Conservation (phyloP, 1,140 invertebrate species). For the Planococcus citri region DNA sequence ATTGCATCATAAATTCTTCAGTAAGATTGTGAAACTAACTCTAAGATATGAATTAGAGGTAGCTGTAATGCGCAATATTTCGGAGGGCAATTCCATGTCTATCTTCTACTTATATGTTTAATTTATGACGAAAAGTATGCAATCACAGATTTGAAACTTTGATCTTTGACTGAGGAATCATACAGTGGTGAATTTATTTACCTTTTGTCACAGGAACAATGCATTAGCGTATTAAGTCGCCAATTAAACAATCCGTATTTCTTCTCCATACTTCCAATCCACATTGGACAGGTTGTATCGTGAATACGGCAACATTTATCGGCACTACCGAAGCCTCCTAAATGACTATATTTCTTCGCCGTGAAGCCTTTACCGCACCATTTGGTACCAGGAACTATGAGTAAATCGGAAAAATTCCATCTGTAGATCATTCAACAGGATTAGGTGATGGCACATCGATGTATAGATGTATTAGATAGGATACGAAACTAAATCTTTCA, state of each 20-base stretch:
- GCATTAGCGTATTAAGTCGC: slow-evolving; percentile 70
- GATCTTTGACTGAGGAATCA: too few relatives aligned
- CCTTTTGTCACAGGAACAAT: slow-evolving; percentile 78
- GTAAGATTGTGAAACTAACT: too few relatives aligned
- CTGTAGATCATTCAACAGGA: not conserved
- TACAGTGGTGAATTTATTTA: slow-evolving; percentile 32
- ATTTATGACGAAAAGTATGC: too few relatives aligned
- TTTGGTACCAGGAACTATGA: slow-evolving; percentile 58
- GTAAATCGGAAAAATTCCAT: slow-evolving; percentile 21
- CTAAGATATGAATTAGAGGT: too few relatives aligned
- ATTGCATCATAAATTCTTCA: too few relatives aligned
- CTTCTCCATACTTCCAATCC: slow-evolving; percentile 58
- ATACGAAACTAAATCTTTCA: too few relatives aligned
- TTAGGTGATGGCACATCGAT: not conserved
- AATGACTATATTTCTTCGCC: slow-evolving; percentile 56
- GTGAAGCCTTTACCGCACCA: slow-evolving; percentile 76
- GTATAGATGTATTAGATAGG: not conserved
- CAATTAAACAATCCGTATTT: slow-evolving; percentile 73
- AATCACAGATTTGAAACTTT: too few relatives aligned
- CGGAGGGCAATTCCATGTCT: too few relatives aligned
- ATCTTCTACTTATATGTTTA: too few relatives aligned
- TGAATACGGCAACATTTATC: slow-evolving; percentile 75
- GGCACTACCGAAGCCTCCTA: slow-evolving; percentile 60
- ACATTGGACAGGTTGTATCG: slow-evolving; percentile 65
- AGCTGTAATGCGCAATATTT: too few relatives aligned